Evolutionary conservation across 2,113 vertebrate genomes (phyloP), one percentile per base, ranked within the genome.

Genomic region (Anser brachyrhynchus): DNA sequence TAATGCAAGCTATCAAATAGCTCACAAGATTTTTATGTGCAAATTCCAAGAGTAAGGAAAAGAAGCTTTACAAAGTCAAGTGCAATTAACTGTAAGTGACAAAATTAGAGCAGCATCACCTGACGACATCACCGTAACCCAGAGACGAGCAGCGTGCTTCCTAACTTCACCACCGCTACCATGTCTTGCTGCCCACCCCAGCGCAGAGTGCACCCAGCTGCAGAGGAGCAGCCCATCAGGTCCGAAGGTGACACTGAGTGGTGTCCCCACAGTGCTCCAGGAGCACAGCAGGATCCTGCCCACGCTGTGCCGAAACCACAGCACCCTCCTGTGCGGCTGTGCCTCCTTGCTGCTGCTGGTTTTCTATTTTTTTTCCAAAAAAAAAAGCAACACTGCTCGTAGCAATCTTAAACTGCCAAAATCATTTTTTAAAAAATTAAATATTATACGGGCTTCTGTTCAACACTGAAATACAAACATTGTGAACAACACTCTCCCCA

Each of bases 201-300:
- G 37, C 5, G 0, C 37, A 33, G n/a, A 5, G 0, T 19, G 4
- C 49, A 49, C 46, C 19, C 8, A 1, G 3, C 43, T 6, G 35
- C 19, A 49, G 71, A 2, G 1, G n/a, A 18, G 41, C 22, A 62
- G 55, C 64, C 58, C 39, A 1, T 2, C 3, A 43, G 12, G 29
- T 3, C 51, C 58, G 29, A 31, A 12, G 44, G 44, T 39, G 35
- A 4, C 3, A 44, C 0, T 1, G 9, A 35, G 13, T 0, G 7
- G 17, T 37, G 12, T 59, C 39, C 41, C 12, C 10, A 3, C 66
- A 11, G 3, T 0, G 0, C 51, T 9, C 5, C 17, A 26, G 59
- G 2, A 0, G n/a, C n/a, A 17, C 73, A 51, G 57, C 57, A 55
- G 65, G 51, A 15, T n/a, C 16, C 66, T 74, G 69, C 46, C 28